These are phyloP conservation scores for Zaprionus nigranus DNA, from an alignment of 1,140 invertebrate genomes.

Conservation along the genomic window DNA sequence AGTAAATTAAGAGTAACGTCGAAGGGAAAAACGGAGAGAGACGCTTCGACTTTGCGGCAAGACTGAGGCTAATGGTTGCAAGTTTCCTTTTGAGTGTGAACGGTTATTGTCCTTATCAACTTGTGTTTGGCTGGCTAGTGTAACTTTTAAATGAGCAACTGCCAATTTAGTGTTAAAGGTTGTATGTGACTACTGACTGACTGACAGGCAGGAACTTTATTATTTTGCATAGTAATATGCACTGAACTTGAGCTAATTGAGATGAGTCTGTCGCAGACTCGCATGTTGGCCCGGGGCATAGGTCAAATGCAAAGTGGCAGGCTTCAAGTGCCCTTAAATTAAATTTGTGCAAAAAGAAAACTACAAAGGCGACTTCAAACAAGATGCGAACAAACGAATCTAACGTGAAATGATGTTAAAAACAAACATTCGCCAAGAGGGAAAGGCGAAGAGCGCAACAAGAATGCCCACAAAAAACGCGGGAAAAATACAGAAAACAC, in stretches of 20 bases:
- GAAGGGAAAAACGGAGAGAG: not conserved
- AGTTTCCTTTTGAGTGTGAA: not conserved
- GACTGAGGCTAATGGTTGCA: not conserved
- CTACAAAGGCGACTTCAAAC: constrained; percentile 72
- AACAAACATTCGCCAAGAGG: constrained; percentile 68
- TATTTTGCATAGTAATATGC: constrained; percentile 3
- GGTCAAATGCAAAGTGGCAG: constrained; percentile 47
- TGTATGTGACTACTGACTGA: constrained; percentile 12
- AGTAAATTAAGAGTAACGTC: not conserved
- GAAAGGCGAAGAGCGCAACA: constrained; percentile 53
- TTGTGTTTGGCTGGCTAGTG: constrained; percentile 26
- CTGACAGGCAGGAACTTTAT: not conserved
- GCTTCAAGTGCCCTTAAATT: constrained; percentile 30
- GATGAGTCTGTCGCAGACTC: constrained; percentile 11
- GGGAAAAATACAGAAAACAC: constrained; percentile 1
- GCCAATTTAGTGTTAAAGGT: not conserved
- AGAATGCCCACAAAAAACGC: constrained; percentile 15
- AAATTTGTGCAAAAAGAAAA: constrained; percentile 36
- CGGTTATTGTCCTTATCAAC: not conserved
- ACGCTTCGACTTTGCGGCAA: not conserved
- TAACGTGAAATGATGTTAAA: constrained; percentile 62
- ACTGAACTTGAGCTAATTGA: constrained; percentile 46
- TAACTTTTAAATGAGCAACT: constrained; percentile 28
- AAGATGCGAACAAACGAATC: constrained; percentile 40
- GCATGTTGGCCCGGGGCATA: constrained; percentile 6